Conservation (phyloP, 2,797 vertebrate genomes). For the Rhyacichthys aspro region DNA sequence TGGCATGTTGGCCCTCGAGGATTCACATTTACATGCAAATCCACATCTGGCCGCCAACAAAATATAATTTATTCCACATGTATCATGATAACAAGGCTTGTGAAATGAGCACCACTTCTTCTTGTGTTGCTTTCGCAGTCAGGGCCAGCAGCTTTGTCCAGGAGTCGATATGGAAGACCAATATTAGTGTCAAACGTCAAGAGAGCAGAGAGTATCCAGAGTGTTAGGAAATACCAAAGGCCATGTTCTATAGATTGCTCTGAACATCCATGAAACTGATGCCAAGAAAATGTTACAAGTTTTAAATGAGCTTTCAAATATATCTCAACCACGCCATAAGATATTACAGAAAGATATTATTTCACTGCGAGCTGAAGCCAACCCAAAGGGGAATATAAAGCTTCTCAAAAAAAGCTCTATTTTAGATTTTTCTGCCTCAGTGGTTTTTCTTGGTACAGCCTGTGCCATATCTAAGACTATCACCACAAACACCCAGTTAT, state of each 20-base stretch:
- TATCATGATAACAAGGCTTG: slow-evolving; percentile 61
- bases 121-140: slow-evolving; percentile 41
- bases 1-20: slow-evolving; percentile 56
- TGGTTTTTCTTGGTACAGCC: slow-evolving; percentile 5
- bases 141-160: slow-evolving; percentile 28
- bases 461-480: slow-evolving; percentile 10
- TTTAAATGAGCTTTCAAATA: slow-evolving; percentile 11
- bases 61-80: slow-evolving; percentile 62
- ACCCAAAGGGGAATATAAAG: slow-evolving; percentile 10
- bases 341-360: slow-evolving; percentile 6
- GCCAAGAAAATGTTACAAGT: slow-evolving; percentile 7
- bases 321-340: not conserved
- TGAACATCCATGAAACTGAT: not conserved
- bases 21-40: slow-evolving; percentile 73
- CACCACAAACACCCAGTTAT: not conserved
- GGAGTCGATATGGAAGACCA: slow-evolving; percentile 32
- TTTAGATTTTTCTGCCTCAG: slow-evolving; percentile 4
- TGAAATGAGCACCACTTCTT: slow-evolving; percentile 44
- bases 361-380: not conserved
- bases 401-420: slow-evolving; percentile 8
- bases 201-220: slow-evolving; percentile 10
- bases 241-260: slow-evolving; percentile 7
- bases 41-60: slow-evolving; percentile 59
- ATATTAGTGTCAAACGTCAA: slow-evolving; percentile 40
- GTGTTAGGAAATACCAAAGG: slow-evolving; percentile 20